phyloP scores from a whole-genome alignment of 2,888 invertebrate species.

The Ochropacha duplaris region DNA sequence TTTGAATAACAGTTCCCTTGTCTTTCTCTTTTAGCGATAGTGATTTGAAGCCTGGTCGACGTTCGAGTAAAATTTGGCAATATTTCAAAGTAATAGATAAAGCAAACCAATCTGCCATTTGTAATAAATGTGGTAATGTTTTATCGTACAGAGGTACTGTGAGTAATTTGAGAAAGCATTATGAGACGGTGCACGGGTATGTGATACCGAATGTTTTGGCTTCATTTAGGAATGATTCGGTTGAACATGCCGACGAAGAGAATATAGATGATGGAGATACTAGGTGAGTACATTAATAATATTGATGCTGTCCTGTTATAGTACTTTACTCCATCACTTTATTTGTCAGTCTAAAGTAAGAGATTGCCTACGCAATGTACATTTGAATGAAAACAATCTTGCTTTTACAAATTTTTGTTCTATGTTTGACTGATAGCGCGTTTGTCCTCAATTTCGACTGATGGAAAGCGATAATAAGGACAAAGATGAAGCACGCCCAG shows the following conservation, averaged over 20 bases:
- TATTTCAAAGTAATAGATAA: slow-evolving; percentile 12
- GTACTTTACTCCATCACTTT: no score
- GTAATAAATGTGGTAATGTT: slow-evolving; percentile 19
- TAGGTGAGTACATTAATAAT: background rate
- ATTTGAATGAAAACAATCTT: no score
- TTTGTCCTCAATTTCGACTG: no score
- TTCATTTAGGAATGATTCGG: no score
- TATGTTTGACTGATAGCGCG: no score
- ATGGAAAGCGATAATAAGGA: no score
- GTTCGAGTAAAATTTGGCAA: slow-evolving; percentile 11
- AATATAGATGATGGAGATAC: background rate
- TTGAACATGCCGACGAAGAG: background rate
- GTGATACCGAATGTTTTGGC: no score
- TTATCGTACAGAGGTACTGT: slow-evolving; percentile 22
- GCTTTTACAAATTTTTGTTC: no score
- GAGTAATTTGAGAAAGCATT: slow-evolving; percentile 22
- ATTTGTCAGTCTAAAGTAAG: no score
- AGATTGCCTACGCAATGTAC: no score
- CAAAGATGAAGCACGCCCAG: no score
- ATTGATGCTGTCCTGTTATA: no score
- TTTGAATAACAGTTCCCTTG: background rate
- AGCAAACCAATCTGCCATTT: slow-evolving; percentile 13
- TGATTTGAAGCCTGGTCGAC: background rate
- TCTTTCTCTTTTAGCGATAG: background rate
- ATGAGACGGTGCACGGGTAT: slow-evolving; percentile 7